Percentiles rank a stretch among this genome's conserved stretches.
phyloP scores from a whole-genome alignment of 2,113 vertebrate species.

The Glaucomys volans region DNA sequence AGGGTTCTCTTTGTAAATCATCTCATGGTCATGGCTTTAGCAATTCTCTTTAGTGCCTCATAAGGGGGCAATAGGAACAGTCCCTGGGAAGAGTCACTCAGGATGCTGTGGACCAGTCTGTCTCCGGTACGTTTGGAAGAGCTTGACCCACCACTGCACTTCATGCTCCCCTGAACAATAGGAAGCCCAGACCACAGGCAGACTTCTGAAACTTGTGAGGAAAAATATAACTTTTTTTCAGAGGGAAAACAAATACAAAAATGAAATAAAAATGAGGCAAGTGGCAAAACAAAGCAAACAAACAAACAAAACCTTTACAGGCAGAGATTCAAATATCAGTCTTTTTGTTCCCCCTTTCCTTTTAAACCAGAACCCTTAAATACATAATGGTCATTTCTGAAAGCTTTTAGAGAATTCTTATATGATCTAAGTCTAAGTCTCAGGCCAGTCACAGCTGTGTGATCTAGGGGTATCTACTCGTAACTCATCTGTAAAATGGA shows the following conservation, averaged over 20 bases:
- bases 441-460: background rate
- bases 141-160: background rate
- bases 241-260: background rate
- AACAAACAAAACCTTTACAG: background rate
- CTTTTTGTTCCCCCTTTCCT: background rate
- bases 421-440: background rate
- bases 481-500: constrained; percentile 17
- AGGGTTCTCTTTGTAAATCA: no score
- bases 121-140: background rate
- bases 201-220: background rate
- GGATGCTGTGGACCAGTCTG: background rate
- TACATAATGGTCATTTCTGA: background rate
- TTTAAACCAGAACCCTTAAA: background rate
- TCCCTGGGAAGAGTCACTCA: background rate
- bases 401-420: background rate
- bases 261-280: background rate
- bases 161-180: background rate
- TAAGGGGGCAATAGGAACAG: background rate
- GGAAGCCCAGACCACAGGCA: background rate
- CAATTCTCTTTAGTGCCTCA: background rate
- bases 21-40: background rate
- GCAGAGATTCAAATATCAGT: background rate
- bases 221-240: constrained; percentile 16
- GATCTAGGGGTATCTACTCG: background rate
- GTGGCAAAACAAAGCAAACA: background rate